Evolutionary conservation across 37 sponge, comb jelly and placozoan species (phyloP).

Genomic region (Beroe ovata): DNA sequence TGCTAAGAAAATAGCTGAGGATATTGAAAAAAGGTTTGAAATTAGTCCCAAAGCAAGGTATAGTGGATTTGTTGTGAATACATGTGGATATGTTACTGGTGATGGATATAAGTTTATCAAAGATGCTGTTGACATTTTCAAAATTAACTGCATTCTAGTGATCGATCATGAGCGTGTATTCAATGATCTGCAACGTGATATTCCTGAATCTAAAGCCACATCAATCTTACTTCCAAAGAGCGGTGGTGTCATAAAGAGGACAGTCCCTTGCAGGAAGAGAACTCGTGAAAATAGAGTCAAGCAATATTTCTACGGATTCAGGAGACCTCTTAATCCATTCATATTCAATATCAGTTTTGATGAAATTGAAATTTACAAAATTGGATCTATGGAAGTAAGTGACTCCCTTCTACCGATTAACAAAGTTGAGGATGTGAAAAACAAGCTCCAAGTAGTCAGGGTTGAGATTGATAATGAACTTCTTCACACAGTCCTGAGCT

Average conservation of each 20-base stretch:
- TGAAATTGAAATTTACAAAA: constrained; percentile 83
- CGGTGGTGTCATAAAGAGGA: constrained; percentile 89
- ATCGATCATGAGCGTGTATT: constrained; percentile 88
- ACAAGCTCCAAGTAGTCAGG: background rate
- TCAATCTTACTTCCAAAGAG: constrained; percentile 85
- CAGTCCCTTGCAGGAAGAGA: constrained; percentile 69
- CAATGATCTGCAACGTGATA: constrained; percentile 78
- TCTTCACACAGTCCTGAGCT: constrained; percentile 22
- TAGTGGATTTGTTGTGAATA: constrained; percentile 89
- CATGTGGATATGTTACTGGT: constrained; percentile 95
- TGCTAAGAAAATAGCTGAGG: constrained; percentile 71
- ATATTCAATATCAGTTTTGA: constrained; percentile 83
- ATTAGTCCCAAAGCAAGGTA: constrained; percentile 71
- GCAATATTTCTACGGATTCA: constrained; percentile 91
- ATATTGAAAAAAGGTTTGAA: constrained; percentile 74
- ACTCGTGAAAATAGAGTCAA: constrained; percentile 70
- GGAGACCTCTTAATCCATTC: constrained; percentile 75
- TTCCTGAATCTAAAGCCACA: constrained; percentile 66
- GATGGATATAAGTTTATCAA: constrained; percentile 82
- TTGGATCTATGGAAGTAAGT: constrained; percentile 76
- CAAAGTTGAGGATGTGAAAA: constrained; percentile 35
- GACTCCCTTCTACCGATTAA: constrained; percentile 57
- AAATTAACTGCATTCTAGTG: constrained; percentile 85
- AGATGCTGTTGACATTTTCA: constrained; percentile 78
- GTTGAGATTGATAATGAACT: constrained; percentile 33